Evolutionary conservation across 2,888 invertebrate genomes (phyloP).

Genomic region (Spisula solida): DNA sequence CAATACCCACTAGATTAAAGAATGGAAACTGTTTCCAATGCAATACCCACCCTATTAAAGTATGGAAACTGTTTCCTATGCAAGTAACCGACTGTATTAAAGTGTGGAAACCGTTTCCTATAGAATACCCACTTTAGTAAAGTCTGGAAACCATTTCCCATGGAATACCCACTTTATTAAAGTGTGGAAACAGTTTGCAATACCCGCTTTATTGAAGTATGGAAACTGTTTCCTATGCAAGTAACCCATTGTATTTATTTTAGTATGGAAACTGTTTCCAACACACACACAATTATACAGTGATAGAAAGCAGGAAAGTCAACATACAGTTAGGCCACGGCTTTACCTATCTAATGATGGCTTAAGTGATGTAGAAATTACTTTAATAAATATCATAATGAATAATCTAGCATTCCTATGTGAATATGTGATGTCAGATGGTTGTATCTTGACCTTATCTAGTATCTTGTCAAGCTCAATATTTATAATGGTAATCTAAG

Average conservation of each 20-base stretch:
- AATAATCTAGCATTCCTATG: constrained; percentile 20
- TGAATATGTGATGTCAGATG: neutral
- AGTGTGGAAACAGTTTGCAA: neutral
- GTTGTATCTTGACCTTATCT: neutral
- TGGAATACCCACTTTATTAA: neutral
- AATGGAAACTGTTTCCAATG: neutral
- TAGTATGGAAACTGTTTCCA: neutral
- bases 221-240: neutral
- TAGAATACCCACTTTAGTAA: too few species aligned
- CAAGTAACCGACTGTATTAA: too few species aligned
- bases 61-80: too few species aligned
- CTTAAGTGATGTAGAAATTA: constrained; percentile 29
- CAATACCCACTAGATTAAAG: neutral
- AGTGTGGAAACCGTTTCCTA: too few species aligned
- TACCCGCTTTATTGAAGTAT: neutral
- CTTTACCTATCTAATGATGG: constrained; percentile 13
- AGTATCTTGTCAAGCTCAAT: neutral
- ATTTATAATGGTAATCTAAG: neutral
- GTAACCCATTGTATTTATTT: too few species aligned
- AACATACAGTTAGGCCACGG: neutral
- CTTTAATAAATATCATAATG: constrained; percentile 27
- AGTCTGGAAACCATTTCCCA: too few species aligned
- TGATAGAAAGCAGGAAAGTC: neutral
- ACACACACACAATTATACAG: neutral
- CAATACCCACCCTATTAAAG: neutral